Conservation (phyloP, 1,140 invertebrate species). For the Micrasema minimum region DNA sequence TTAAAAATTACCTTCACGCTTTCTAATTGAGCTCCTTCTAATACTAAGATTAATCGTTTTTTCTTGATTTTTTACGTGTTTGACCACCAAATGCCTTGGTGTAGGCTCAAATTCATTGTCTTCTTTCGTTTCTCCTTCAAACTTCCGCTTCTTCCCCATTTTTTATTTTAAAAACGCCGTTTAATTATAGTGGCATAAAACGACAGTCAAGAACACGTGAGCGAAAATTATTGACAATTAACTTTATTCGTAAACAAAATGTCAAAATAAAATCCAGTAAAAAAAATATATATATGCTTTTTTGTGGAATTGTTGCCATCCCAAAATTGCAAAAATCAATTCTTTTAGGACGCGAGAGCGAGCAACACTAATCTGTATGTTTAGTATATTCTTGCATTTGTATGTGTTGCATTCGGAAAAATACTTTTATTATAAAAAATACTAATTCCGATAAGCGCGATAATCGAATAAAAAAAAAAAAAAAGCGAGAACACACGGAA, state of each 20-base stretch:
- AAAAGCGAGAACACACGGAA: too few relatives aligned
- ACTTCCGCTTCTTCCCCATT: slow-evolving; percentile 77
- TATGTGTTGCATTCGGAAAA: too few relatives aligned
- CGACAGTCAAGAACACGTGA: slow-evolving; percentile 36
- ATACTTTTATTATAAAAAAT: too few relatives aligned
- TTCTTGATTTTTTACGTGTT: slow-evolving; percentile 82
- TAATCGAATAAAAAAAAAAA: too few relatives aligned
- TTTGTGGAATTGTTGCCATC: too few relatives aligned
- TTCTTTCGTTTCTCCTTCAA: slow-evolving; percentile 59
- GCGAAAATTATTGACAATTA: slow-evolving; percentile 8
- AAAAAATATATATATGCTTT: not conserved
- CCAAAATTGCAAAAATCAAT: too few relatives aligned
- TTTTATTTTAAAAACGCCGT: not conserved
- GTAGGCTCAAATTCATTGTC: slow-evolving; percentile 75
- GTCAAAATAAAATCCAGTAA: too few relatives aligned
- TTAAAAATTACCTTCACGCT: slow-evolving; percentile 84
- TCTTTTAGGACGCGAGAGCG: too few relatives aligned
- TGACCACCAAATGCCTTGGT: slow-evolving; percentile 72
- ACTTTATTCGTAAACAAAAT: not conserved
- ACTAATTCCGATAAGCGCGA: too few relatives aligned
- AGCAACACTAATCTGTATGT: too few relatives aligned
- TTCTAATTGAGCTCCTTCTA: slow-evolving; percentile 95
- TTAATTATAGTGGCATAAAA: not conserved
- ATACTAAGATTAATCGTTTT: slow-evolving; percentile 92
- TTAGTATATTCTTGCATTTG: too few relatives aligned